These are phyloP conservation scores for Callopanchax toddi DNA, from an alignment of 2,113 vertebrate species.

Conservation along the genomic window DNA sequence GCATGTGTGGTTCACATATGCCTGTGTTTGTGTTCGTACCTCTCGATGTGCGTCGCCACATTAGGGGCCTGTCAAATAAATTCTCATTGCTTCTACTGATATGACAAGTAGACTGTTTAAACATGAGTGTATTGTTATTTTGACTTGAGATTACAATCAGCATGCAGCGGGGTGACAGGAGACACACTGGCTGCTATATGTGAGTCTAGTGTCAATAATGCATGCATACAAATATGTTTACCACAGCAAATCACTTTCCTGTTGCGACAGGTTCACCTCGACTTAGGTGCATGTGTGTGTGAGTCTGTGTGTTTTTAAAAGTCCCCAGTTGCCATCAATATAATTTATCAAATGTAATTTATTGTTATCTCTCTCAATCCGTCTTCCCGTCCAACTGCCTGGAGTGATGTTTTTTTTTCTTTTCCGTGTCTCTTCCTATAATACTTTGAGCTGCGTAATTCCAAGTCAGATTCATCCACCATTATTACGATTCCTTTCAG, in stretches of 20 bases:
- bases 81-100: slow-evolving; percentile 44
- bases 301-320: slow-evolving; percentile 10
- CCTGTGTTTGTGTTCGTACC: slow-evolving; percentile 44
- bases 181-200: slow-evolving; percentile 49
- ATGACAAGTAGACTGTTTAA: slow-evolving; percentile 66
- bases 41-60: slow-evolving; percentile 22
- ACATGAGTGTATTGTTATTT: slow-evolving; percentile 66
- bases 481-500: slow-evolving; percentile 68
- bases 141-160: slow-evolving; percentile 67
- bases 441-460: slow-evolving; percentile 58
- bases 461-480: slow-evolving; percentile 70
- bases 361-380: slow-evolving; percentile 40
- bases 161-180: slow-evolving; percentile 55
- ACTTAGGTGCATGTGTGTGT: slow-evolving; percentile 23
- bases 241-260: slow-evolving; percentile 59
- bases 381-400: slow-evolving; percentile 48
- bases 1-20: slow-evolving; percentile 21
- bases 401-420: slow-evolving; percentile 39
- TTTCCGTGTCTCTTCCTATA: slow-evolving; percentile 37
- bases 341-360: slow-evolving; percentile 59
- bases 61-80: slow-evolving; percentile 64
- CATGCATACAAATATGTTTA: slow-evolving; percentile 69
- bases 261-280: slow-evolving; percentile 38
- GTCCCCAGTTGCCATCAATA: slow-evolving; percentile 39
- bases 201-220: slow-evolving; percentile 65